Percentiles rank a stretch among this genome's conserved stretches.
phyloP scores from a whole-genome alignment of 2,888 invertebrate species.

The Scaptomyza flava region DNA sequence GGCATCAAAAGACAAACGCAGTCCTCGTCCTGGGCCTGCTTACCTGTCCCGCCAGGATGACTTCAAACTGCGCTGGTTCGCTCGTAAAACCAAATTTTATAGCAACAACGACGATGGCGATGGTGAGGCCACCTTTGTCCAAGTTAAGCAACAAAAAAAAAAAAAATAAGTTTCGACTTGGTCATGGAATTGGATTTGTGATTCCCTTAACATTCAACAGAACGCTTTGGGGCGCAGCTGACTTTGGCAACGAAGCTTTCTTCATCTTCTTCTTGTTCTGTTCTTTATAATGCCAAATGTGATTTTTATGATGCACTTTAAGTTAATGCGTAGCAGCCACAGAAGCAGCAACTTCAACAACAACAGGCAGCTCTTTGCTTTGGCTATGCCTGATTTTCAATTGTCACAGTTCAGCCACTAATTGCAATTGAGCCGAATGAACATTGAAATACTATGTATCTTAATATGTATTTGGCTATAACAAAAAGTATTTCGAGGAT shows the following conservation, averaged over 20 bases:
- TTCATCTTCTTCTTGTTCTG: slow-evolving; percentile 21
- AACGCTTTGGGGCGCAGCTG: slow-evolving; percentile 50
- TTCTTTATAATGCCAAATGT: slow-evolving; percentile 72
- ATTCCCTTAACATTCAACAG: slow-evolving; percentile 10
- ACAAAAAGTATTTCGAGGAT: too few relatives aligned
- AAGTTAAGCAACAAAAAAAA: slow-evolving; percentile 3
- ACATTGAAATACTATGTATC: slow-evolving; percentile 41
- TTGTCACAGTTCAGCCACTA: slow-evolving; percentile 64
- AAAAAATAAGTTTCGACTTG: not conserved
- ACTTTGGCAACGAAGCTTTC: slow-evolving; percentile 16
- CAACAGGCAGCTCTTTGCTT: slow-evolving; percentile 42
- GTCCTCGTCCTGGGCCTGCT: slow-evolving; percentile 41
- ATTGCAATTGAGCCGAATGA: slow-evolving; percentile 42
- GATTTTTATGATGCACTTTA: slow-evolving; percentile 75
- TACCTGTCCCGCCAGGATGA: slow-evolving; percentile 62
- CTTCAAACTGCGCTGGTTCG: slow-evolving; percentile 31
- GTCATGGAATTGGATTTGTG: slow-evolving; percentile 28
- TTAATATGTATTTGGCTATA: too few relatives aligned
- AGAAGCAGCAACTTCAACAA: slow-evolving; percentile 16
- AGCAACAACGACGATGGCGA: slow-evolving; percentile 43
- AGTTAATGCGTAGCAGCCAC: slow-evolving; percentile 57
- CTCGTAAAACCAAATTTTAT: slow-evolving; percentile 76
- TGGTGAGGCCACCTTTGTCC: slow-evolving; percentile 30
- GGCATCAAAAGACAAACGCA: slow-evolving; percentile 51
- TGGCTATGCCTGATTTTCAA: slow-evolving; percentile 64